Evolutionary conservation across 2,888 invertebrate species (phyloP).

Genomic region (Callimorpha dominula): DNA sequence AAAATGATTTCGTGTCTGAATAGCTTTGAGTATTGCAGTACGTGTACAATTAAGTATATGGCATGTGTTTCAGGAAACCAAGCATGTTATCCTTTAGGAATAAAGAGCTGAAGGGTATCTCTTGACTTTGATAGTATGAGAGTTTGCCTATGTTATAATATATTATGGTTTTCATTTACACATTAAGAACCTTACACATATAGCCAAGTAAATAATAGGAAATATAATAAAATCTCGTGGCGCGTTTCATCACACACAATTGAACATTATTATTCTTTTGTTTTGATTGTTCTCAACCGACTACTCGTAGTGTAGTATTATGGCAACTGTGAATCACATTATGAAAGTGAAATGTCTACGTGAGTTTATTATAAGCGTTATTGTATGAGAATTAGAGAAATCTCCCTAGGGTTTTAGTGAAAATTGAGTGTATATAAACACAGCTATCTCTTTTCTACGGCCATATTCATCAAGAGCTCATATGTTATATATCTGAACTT

Average conservation of each 20-base stretch:
- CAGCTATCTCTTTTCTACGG: not conserved
- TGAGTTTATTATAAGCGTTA: constrained; percentile 30
- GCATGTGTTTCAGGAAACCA: no score
- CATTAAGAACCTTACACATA: not conserved
- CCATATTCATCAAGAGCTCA: not conserved
- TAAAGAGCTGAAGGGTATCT: no score
- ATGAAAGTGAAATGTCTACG: constrained; percentile 49
- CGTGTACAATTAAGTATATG: no score
- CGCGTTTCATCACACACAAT: constrained; percentile 5
- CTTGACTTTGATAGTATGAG: no score
- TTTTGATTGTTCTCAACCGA: constrained; percentile 28
- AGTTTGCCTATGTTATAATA: no score
- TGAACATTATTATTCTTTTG: constrained; percentile 13
- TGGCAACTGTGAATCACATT: constrained; percentile 21
- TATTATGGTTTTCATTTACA: not conserved
- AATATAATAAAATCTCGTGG: not conserved
- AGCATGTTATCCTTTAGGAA: no score
- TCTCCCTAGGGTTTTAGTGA: constrained; percentile 42
- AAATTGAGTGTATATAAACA: constrained; percentile 17
- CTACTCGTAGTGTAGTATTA: not conserved
- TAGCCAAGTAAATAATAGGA: not conserved
- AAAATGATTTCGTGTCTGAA: no score
- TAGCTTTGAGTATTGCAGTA: no score
- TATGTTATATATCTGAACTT: not conserved
- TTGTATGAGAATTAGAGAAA: constrained; percentile 48